Evolutionary conservation across 2,888 invertebrate genomes (phyloP).

Genomic region (Euplagia quadripunctaria): DNA sequence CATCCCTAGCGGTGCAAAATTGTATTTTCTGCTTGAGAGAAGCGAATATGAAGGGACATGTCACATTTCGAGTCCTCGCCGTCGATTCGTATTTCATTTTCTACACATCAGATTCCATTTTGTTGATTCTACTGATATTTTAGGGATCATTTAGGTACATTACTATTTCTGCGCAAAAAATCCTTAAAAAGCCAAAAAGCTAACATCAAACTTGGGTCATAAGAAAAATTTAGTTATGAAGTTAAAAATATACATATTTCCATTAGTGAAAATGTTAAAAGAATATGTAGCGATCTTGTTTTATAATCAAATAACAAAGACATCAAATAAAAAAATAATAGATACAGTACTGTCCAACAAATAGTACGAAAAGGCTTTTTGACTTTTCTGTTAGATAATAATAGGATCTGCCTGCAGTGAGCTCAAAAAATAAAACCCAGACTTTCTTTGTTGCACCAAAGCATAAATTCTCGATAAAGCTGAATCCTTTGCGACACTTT

Average conservation of each 20-base stretch:
- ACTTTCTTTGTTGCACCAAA: constrained; percentile 50
- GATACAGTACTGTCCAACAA: background rate
- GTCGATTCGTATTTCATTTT: constrained; percentile 52
- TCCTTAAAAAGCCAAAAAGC: background rate
- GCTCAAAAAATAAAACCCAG: constrained; percentile 43
- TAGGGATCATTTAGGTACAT: constrained; percentile 21
- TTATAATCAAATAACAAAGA: no score
- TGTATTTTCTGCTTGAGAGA: constrained; percentile 68
- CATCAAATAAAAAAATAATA: background rate
- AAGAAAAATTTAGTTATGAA: no score
- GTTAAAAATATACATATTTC: no score
- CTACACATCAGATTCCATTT: constrained; percentile 50
- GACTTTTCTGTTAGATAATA: constrained; percentile 32
- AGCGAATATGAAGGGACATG: constrained; percentile 60
- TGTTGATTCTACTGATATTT: constrained; percentile 40
- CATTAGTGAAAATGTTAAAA: no score
- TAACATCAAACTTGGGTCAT: no score
- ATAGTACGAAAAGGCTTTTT: constrained; percentile 9
- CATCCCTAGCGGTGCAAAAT: constrained; percentile 63
- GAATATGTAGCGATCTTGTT: no score
- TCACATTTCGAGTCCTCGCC: constrained; percentile 44
- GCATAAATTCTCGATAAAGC: constrained; percentile 51
- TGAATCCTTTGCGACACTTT: constrained; percentile 62
- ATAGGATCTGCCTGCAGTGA: constrained; percentile 28
- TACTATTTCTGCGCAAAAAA: background rate